Percentiles rank a stretch among this genome's conserved stretches.
Conservation (phyloP, 2,888 invertebrate genomes). For the Pardosa pseudoannulata region DNA sequence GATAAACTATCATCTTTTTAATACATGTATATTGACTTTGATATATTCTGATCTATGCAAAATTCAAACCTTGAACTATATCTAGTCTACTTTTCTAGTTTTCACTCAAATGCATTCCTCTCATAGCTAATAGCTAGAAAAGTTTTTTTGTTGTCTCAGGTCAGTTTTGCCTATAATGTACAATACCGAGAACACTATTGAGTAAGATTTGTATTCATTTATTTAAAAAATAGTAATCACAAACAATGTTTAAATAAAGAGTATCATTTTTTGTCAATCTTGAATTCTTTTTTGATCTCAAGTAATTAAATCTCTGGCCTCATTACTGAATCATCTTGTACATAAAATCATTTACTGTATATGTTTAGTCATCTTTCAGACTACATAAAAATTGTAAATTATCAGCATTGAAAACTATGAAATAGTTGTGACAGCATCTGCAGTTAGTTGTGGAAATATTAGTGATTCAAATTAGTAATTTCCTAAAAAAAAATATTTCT, state of each 20-base stretch:
- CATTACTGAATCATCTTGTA: constrained; percentile 3
- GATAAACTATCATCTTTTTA: too few species aligned
- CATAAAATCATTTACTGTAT: constrained; percentile 1
- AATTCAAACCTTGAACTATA: background rate
- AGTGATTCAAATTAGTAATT: background rate
- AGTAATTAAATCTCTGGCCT: background rate
- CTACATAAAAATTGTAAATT: background rate
- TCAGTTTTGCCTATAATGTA: constrained; percentile 1
- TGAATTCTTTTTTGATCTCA: background rate
- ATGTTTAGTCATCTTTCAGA: background rate
- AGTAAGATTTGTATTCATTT: background rate
- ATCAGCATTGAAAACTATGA: background rate
- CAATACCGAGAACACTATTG: background rate
- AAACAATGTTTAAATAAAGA: too few species aligned
- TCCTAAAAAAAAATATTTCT: background rate
- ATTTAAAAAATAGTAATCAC: too few species aligned
- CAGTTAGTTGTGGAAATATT: background rate
- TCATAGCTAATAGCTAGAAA: background rate
- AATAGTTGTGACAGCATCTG: background rate
- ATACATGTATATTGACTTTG: too few species aligned
- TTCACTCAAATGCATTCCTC: background rate
- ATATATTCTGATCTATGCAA: background rate
- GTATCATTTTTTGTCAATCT: too few species aligned
- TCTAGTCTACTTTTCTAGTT: constrained; percentile 19
- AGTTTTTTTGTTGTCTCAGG: constrained; percentile 16